These are phyloP conservation scores for Drosophila kambysellisi DNA, from an alignment of 2,888 invertebrate species.

Conservation along the genomic window DNA sequence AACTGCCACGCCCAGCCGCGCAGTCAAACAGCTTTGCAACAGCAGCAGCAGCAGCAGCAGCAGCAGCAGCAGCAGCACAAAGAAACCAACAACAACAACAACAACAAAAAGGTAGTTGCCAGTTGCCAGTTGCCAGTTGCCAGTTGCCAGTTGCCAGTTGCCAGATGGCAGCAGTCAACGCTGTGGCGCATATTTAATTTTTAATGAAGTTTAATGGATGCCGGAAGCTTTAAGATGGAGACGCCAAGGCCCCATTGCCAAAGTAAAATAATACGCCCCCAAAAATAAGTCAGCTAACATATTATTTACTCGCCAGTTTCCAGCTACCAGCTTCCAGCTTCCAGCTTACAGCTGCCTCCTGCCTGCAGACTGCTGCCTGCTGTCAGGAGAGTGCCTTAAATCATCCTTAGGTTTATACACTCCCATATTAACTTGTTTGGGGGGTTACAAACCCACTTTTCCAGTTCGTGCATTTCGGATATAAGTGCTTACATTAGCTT, in stretches of 20 bases:
- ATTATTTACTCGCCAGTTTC: conserved; percentile 43
- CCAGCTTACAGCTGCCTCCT: conserved; percentile 2
- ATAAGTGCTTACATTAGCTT: conserved; percentile 13
- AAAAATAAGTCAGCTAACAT: conserved; percentile 42
- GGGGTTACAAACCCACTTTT: conserved; percentile 12
- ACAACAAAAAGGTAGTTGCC: not conserved
- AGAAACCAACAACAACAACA: conserved; percentile 17
- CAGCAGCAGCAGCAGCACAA: not conserved
- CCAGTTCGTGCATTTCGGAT: conserved; percentile 12
- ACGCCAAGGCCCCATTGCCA: conserved; percentile 15
- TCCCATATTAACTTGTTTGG: conserved; percentile 7
- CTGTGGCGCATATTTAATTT: conserved; percentile 82
- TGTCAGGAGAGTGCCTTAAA: conserved; percentile 5
- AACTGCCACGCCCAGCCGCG: conserved; percentile 53
- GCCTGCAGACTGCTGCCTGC: conserved; percentile 10
- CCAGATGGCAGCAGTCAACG: conserved; percentile 51
- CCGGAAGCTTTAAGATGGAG: conserved; percentile 79
- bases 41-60: conserved; percentile 3
- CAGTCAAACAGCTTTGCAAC: conserved; percentile 11
- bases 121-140: too few species aligned
- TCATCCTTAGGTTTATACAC: not conserved
- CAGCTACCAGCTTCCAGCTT: not conserved
- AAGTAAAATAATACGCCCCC: conserved; percentile 28
- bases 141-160: conserved; percentile 17
- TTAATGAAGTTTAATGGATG: conserved; percentile 84